phyloP scores from a whole-genome alignment of 2,113 vertebrate genomes.

The Eublepharis macularius region DNA sequence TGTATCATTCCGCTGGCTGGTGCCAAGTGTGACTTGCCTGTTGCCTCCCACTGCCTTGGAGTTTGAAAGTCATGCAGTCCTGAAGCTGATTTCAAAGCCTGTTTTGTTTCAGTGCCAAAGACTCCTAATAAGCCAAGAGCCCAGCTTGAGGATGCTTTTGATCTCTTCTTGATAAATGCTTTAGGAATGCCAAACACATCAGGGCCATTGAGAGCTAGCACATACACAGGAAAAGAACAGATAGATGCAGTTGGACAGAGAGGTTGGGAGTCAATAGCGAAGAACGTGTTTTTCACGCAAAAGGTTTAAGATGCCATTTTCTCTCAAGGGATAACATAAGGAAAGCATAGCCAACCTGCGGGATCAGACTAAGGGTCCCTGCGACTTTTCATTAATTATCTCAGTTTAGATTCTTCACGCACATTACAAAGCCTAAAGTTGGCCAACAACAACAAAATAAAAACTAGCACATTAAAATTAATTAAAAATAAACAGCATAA shows the following conservation, averaged over 20 bases:
- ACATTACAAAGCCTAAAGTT: background rate
- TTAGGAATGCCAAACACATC: background rate
- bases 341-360: background rate
- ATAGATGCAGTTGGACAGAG: background rate
- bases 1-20: background rate
- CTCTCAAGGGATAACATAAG: background rate
- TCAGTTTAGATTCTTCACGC: background rate
- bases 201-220: background rate
- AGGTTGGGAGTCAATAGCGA: background rate
- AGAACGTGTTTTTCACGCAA: background rate
- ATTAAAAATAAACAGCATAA: background rate
- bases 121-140: rapidly evolving
- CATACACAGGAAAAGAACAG: background rate
- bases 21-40: background rate
- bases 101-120: background rate
- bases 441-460: background rate
- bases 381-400: background rate
- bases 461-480: background rate
- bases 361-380: background rate
- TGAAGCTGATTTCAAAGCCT: background rate
- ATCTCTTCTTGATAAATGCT: background rate
- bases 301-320: background rate
- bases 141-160: background rate
- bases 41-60: background rate
- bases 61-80: background rate